Evolutionary conservation across 1,140 invertebrate species (phyloP).

Genomic region (Apis florea): DNA sequence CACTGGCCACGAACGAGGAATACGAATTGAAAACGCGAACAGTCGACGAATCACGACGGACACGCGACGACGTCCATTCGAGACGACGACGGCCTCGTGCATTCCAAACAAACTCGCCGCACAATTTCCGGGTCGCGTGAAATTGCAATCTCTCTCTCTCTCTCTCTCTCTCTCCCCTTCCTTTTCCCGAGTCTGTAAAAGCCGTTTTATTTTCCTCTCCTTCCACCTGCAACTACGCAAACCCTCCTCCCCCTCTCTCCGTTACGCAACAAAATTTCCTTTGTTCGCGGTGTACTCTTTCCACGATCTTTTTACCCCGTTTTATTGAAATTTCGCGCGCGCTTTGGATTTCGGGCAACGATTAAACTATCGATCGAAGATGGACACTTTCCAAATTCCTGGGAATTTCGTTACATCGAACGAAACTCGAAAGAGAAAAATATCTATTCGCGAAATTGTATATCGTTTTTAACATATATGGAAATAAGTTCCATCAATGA

Average conservation of each 20-base stretch:
- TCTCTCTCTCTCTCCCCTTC: background rate
- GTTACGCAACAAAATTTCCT: slow-evolving; percentile 18
- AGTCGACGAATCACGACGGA: slow-evolving; percentile 41
- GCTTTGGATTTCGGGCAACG: background rate
- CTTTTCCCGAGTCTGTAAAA: slow-evolving; percentile 3
- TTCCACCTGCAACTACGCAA: slow-evolving; percentile 20
- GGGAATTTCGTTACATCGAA: background rate
- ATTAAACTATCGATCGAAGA: slow-evolving; percentile 20
- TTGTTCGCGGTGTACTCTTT: background rate
- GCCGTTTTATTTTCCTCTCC: background rate
- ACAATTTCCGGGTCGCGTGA: slow-evolving; percentile 54
- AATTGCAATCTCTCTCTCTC: slow-evolving; percentile 28
- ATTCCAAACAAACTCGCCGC: slow-evolving; percentile 57
- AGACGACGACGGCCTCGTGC: slow-evolving; percentile 18
- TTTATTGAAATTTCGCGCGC: slow-evolving; percentile 40
- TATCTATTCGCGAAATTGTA: too few species aligned
- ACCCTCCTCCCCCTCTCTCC: too few species aligned
- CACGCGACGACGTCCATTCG: slow-evolving; percentile 37
- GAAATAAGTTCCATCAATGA: background rate
- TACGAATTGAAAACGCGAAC: slow-evolving; percentile 31
- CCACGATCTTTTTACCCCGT: slow-evolving; percentile 1
- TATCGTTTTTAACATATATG: too few species aligned
- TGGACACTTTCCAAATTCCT: background rate
- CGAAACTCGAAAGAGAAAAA: background rate
- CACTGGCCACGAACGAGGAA: slow-evolving; percentile 4